Percentiles rank a stretch among this genome's conserved stretches.
Evolutionary conservation across 92 coral and sea anemone species (phyloP).

Genomic region (Montipora capitata): DNA sequence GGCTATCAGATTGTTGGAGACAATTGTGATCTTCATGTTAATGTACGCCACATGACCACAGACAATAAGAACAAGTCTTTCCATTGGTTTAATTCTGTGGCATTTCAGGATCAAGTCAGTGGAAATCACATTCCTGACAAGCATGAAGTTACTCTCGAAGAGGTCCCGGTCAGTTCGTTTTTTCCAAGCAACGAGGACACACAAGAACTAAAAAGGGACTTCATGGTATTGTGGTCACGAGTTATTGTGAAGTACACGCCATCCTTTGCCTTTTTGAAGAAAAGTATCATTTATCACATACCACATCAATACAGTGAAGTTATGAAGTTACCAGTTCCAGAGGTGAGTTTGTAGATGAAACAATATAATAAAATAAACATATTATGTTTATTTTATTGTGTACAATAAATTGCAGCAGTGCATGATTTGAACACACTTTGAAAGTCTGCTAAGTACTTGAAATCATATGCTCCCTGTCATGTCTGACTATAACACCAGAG

Average conservation of each 20-base stretch:
- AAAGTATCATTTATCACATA: slow-evolving; percentile 65
- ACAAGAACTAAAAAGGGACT: slow-evolving; percentile 65
- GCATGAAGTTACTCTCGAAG: slow-evolving; percentile 37
- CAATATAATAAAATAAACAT: neutral
- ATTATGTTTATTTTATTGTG: neutral
- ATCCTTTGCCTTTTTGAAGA: slow-evolving; percentile 34
- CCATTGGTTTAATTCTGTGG: slow-evolving; percentile 68
- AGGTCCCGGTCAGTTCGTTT: slow-evolving; percentile 58
- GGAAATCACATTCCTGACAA: slow-evolving; percentile 61
- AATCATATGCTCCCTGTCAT: no score
- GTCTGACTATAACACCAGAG: no score
- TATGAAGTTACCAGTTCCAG: slow-evolving; percentile 9
- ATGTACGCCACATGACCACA: slow-evolving; percentile 59
- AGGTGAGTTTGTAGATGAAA: neutral
- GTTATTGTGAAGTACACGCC: slow-evolving; percentile 63
- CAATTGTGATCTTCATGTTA: slow-evolving; percentile 69
- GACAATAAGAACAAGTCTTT: slow-evolving; percentile 70
- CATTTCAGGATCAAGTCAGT: slow-evolving; percentile 64
- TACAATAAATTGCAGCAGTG: neutral
- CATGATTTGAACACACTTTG: no score
- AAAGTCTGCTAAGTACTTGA: no score
- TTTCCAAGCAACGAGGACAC: slow-evolving; percentile 57
- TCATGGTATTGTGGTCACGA: slow-evolving; percentile 66
- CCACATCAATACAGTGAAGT: slow-evolving; percentile 76
- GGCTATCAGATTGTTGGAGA: slow-evolving; percentile 70